phyloP scores from a whole-genome alignment of 2,113 vertebrate species.

The Corvus moneduloides region DNA sequence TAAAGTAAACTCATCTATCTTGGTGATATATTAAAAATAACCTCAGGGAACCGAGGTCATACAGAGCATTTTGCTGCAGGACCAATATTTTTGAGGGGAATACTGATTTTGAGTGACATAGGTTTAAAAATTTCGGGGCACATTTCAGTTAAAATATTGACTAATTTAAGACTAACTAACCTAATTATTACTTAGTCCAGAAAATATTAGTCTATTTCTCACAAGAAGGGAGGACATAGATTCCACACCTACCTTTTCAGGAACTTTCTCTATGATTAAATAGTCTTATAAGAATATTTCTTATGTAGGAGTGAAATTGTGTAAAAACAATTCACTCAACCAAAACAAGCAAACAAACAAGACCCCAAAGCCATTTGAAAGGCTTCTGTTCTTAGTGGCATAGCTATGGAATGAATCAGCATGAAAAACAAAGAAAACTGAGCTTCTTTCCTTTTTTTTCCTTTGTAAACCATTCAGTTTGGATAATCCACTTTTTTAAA shows the following conservation, averaged over 20 bases:
- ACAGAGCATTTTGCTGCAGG: neutral
- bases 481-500: neutral
- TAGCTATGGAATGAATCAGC: neutral
- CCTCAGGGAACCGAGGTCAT: neutral
- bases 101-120: neutral
- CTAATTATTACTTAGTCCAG: neutral
- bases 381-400: neutral
- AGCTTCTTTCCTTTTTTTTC: neutral
- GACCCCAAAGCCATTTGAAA: neutral
- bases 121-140: neutral
- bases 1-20: neutral
- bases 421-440: neutral
- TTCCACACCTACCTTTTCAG: constrained; percentile 51
- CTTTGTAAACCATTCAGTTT: neutral
- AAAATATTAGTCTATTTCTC: constrained; percentile 19
- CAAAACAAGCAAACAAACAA: neutral
- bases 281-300: constrained; percentile 35
- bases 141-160: neutral
- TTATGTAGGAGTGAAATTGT: neutral
- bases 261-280: constrained; percentile 47
- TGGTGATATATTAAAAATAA: neutral
- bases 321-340: neutral
- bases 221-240: constrained; percentile 24
- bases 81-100: neutral
- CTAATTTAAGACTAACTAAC: neutral